Percentiles rank a stretch among this genome's conserved stretches.
These are phyloP conservation scores for Oenanthe oenanthe DNA, from an alignment of 2,113 vertebrate species.

Conservation along the genomic window DNA sequence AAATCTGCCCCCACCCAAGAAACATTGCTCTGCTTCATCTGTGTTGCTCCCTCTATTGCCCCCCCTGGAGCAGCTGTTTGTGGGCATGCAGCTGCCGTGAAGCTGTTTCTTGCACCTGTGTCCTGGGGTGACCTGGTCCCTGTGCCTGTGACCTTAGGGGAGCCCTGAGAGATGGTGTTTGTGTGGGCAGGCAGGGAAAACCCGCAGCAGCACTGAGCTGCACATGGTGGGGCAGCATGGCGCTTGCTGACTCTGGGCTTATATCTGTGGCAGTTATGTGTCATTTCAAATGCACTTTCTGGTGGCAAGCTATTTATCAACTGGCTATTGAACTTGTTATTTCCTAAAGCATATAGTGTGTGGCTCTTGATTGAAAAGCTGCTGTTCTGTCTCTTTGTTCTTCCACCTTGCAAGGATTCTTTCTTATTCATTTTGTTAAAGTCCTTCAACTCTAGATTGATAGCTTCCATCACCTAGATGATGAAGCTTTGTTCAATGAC, in stretches of 20 bases:
- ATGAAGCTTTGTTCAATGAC: neutral
- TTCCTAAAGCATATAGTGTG: constrained; percentile 19
- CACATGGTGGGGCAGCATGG: neutral
- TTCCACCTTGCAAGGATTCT: constrained; percentile 53
- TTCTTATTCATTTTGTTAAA: constrained; percentile 66
- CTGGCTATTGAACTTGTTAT: constrained; percentile 45
- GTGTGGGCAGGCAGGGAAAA: neutral
- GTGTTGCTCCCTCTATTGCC: fast-evolving
- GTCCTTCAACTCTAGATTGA: constrained; percentile 62
- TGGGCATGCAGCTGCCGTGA: neutral
- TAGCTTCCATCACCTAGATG: constrained; percentile 50
- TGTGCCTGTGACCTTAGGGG: neutral
- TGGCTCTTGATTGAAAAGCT: constrained; percentile 59
- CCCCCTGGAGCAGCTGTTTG: neutral
- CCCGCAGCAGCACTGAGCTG: neutral
- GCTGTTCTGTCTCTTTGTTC: constrained; percentile 45
- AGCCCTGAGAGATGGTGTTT: neutral
- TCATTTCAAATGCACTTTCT: neutral
- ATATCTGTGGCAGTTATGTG: neutral
- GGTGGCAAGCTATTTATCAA: constrained; percentile 49
- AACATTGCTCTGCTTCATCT: neutral
- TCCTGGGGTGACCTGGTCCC: fast-evolving
- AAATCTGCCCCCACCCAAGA: neutral
- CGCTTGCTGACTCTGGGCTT: neutral
- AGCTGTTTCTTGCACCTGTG: neutral